Evolutionary conservation across 2,797 vertebrate genomes (phyloP), one percentile per base, ranked within the genome.

Genomic region (Enteromius thamalakanensis): DNA sequence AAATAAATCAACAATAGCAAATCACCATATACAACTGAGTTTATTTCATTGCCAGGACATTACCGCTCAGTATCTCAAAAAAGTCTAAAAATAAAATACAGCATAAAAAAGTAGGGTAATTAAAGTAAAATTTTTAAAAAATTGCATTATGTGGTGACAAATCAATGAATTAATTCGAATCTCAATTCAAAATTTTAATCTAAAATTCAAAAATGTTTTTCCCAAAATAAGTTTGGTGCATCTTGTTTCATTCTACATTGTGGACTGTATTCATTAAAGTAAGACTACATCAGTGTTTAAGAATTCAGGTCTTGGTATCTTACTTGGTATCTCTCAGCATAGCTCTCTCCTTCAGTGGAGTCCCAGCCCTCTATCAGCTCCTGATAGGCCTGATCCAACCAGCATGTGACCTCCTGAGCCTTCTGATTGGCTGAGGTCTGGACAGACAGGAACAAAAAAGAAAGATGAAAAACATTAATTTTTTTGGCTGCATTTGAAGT

Each of bases 241-340:
- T 40, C 26, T 32, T 64, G 6, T 32, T 64, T 64, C 32, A 76
- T 76, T 85, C 6, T 55, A 6, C 19, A 37, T 23, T 49, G 23
- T 75, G 23, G 6, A n/a, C 5, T 34, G 19, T 49, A 5, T 49
- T 79, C 3, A 11, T 47, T 47, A 68, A 34, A 49, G 12, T 29
- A 62, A 32, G 6, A 64, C 15, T 64, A 32, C 32, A 32, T 32
- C 0, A 8, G 3, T 32, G 10, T 26, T 17, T 64, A 64, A 32
- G 4, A 58, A 42, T 65, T 45, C 51, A 34, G 34, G 4, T 26
- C 26, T 26, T 26, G 26, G 26, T 26, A 26, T 91, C 94, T 82
- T 92, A 98, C 98, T 7, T 96, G 94, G 90, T 93, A 97, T 90
- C 96, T 95, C 87, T 96, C 94, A 1, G 91, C 93, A 87, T 96